A percentile compares a stretch with the other conserved stretches of the same genome.
These are phyloP conservation scores for Chloropsis hardwickii DNA, from an alignment of 2,113 vertebrate genomes.

Conservation along the genomic window DNA sequence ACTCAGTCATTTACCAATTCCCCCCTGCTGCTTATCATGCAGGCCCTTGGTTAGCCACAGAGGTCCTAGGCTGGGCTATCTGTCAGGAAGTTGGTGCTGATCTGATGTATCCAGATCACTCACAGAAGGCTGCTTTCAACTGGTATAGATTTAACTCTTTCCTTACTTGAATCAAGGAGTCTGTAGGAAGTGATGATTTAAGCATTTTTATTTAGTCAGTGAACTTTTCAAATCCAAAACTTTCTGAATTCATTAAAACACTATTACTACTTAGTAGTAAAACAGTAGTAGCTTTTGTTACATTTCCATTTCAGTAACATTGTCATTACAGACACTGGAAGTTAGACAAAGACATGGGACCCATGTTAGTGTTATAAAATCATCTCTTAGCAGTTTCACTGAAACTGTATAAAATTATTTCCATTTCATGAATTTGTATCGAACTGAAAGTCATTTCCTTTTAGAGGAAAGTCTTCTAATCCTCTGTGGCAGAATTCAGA, in stretches of 20 bases:
- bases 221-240: neutral
- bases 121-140: neutral
- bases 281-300: neutral
- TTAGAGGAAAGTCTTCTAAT: constrained; percentile 21
- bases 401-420: neutral
- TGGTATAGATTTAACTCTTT: neutral
- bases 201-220: neutral
- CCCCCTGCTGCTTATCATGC: neutral
- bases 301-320: neutral
- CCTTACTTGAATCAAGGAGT: neutral
- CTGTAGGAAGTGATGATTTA: neutral
- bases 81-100: neutral
- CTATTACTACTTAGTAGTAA: neutral
- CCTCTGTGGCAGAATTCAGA: constrained; percentile 6
- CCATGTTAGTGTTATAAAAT: neutral
- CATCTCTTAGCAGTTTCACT: neutral
- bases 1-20: neutral
- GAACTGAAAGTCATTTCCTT: constrained; percentile 29
- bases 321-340: neutral
- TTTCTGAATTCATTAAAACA: neutral
- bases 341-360: neutral
- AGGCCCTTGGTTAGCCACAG: neutral
- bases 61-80: neutral
- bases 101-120: neutral
- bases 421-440: constrained; percentile 13